A percentile compares a stretch with the other conserved stretches of the same genome.
These are phyloP conservation scores for Pseudochirops corinnae DNA, from an alignment of 2,797 vertebrate genomes.

Conservation along the genomic window DNA sequence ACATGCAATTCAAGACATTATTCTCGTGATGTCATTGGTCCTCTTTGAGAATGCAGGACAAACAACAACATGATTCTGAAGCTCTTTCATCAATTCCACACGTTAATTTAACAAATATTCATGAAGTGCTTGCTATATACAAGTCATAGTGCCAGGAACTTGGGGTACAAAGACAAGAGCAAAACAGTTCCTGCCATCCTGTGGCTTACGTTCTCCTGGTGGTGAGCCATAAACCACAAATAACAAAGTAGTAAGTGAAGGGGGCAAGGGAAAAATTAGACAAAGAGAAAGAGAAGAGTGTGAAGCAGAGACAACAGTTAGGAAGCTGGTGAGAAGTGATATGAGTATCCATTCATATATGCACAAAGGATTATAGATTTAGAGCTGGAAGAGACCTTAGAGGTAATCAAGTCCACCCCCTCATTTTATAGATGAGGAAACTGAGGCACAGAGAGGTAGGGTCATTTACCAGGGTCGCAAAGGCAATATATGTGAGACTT, in stretches of 20 bases:
- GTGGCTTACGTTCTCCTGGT: not conserved
- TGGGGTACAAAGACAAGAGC: not conserved
- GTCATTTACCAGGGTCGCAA: not conserved
- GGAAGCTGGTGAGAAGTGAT: not conserved
- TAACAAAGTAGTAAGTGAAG: not conserved
- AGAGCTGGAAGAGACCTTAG: not conserved
- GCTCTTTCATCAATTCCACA: not conserved
- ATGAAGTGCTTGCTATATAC: not conserved
- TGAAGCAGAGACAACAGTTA: not conserved
- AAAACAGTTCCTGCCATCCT: not conserved
- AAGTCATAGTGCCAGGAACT: not conserved
- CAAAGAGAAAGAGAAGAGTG: not conserved
- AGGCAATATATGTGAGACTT: not conserved
- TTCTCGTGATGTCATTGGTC: too few species aligned
- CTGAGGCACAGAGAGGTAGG: not conserved
- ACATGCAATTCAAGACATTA: not conserved
- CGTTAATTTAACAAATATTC: not conserved
- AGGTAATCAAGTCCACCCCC: not conserved
- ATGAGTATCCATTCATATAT: not conserved
- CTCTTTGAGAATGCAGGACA: too few species aligned
- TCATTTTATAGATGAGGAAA: not conserved
- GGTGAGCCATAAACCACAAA: not conserved
- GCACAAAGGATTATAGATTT: not conserved
- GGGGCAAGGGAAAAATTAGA: not conserved
- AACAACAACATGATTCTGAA: not conserved